Conservation (phyloP, 2,113 vertebrate genomes). For the Pelvicachromis taeniatus region DNA sequence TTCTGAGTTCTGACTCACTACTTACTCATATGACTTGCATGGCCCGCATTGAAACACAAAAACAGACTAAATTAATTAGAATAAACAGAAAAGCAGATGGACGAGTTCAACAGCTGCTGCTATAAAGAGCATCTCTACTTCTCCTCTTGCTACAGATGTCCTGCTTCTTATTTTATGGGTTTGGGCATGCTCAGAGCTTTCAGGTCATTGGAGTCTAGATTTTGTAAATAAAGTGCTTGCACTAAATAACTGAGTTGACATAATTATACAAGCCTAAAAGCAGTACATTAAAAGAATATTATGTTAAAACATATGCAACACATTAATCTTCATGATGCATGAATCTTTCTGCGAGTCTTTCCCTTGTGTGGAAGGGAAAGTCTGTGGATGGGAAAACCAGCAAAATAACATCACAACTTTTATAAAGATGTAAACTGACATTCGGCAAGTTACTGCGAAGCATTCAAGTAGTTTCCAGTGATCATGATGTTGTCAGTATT, state of each 20-base stretch:
- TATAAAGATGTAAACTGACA: neutral
- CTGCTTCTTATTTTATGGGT: neutral
- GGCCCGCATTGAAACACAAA: neutral
- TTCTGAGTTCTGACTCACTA: neutral
- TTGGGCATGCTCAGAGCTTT: accelerated
- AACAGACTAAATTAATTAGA: neutral
- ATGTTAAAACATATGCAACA: neutral
- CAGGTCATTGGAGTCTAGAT: neutral
- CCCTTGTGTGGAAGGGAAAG: neutral
- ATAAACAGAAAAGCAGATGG: neutral
- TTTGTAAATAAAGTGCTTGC: neutral
- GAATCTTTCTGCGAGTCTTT: accelerated
- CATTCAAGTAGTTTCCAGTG: no score
- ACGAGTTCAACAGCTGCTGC: neutral
- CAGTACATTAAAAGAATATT: neutral
- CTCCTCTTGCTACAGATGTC: neutral
- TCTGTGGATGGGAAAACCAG: neutral
- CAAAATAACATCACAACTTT: neutral
- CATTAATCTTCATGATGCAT: neutral
- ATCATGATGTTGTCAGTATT: neutral
- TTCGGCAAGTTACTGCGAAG: neutral
- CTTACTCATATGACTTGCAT: neutral
- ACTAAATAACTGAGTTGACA: neutral
- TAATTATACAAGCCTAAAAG: neutral
- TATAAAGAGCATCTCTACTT: neutral